Evolutionary conservation across 2,113 vertebrate genomes (phyloP).

Genomic region (Rattus rattus): DNA sequence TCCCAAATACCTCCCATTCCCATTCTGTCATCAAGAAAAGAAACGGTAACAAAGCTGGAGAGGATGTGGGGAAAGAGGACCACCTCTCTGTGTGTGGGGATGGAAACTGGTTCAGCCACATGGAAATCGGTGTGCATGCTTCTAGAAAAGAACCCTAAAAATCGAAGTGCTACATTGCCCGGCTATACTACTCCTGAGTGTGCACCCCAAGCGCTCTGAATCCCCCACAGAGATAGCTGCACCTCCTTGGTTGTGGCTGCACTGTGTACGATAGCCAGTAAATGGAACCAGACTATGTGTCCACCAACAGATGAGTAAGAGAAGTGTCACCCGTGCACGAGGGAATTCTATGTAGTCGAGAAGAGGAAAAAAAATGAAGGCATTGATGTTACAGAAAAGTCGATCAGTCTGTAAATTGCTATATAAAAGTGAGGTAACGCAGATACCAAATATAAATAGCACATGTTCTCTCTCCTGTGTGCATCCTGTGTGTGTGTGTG

Average conservation of each 20-base stretch:
- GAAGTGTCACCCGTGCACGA: not conserved
- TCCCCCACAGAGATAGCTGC: not conserved
- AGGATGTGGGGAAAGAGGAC: too few species aligned
- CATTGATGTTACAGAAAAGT: not conserved
- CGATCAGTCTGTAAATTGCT: not conserved
- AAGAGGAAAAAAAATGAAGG: not conserved
- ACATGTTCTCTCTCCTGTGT: not conserved
- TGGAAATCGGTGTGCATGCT: not conserved
- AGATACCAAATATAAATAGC: not conserved
- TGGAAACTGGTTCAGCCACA: not conserved
- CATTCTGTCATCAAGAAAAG: not conserved
- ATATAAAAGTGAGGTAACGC: not conserved
- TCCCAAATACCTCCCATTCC: not conserved
- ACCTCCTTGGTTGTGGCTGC: not conserved
- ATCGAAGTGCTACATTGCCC: not conserved
- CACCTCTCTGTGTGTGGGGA: not conserved
- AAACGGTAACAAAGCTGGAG: not conserved
- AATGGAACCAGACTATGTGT: not conserved
- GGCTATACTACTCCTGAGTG: too few species aligned
- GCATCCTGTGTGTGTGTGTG: not conserved
- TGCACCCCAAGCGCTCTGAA: not conserved
- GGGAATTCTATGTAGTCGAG: not conserved
- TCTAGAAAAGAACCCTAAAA: not conserved
- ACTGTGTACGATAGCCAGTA: not conserved
- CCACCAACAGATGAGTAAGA: not conserved